Evolutionary conservation across 2,888 invertebrate genomes (phyloP).

Genomic region (Antheraea yamamai): DNA sequence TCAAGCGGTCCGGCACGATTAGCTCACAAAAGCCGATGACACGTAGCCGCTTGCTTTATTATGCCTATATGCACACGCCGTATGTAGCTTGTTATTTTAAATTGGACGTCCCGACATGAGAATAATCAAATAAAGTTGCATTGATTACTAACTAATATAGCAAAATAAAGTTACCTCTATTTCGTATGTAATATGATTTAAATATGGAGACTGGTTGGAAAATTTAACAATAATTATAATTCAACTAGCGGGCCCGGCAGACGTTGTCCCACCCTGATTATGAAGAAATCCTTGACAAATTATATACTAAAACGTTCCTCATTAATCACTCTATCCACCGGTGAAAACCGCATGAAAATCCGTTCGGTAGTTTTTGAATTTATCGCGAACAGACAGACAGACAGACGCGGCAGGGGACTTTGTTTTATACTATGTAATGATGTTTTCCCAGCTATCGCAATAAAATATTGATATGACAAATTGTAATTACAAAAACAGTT

Average conservation of each 20-base stretch:
- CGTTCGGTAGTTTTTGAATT: too few relatives aligned
- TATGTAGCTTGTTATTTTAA: constrained; percentile 68
- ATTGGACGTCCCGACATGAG: constrained; percentile 55
- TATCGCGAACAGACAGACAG: too few relatives aligned
- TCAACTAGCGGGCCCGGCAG: too few relatives aligned
- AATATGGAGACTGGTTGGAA: not conserved
- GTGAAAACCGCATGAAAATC: too few relatives aligned
- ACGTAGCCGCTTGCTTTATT: constrained; percentile 62
- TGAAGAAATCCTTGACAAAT: too few relatives aligned
- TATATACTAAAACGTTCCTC: too few relatives aligned
- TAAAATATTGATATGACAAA: not conserved
- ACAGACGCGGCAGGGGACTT: too few relatives aligned
- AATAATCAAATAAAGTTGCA: constrained; percentile 43
- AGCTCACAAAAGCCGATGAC: constrained; percentile 67
- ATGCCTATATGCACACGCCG: constrained; percentile 53
- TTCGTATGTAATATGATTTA: not conserved
- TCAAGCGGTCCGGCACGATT: constrained; percentile 66
- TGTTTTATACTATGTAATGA: too few relatives aligned
- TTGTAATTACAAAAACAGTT: too few relatives aligned
- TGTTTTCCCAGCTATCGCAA: not conserved
- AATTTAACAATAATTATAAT: not conserved
- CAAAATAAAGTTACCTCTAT: constrained; percentile 18
- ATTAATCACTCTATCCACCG: too few relatives aligned
- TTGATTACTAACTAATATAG: constrained; percentile 37
- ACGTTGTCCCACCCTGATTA: too few relatives aligned